phyloP scores from a whole-genome alignment of 1,140 invertebrate genomes.

The Diorhabda carinulata region DNA sequence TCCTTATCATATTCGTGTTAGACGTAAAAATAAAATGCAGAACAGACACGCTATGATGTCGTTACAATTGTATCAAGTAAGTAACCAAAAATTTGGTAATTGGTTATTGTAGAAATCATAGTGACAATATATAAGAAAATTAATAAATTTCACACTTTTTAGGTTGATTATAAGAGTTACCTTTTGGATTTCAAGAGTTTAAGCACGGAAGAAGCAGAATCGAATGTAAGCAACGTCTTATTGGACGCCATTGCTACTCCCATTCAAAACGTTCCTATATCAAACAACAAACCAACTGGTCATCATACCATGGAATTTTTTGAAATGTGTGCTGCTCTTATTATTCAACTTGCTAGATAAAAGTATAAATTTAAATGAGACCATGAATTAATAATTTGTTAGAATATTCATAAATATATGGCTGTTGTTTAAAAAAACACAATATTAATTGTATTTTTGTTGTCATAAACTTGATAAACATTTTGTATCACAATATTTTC shows the following conservation, averaged over 20 bases:
- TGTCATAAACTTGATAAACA: no score
- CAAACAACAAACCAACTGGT: slow-evolving; percentile 50
- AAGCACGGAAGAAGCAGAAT: slow-evolving; percentile 70
- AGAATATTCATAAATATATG: no score
- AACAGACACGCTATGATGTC: slow-evolving; percentile 93
- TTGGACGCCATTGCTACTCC: slow-evolving; percentile 44
- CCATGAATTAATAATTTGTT: not conserved
- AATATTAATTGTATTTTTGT: no score
- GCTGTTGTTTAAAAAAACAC: no score
- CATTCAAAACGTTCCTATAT: slow-evolving; percentile 46
- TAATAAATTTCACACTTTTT: slow-evolving; percentile 10
- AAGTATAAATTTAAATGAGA: not conserved
- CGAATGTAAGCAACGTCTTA: slow-evolving; percentile 55
- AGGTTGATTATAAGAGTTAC: slow-evolving; percentile 95
- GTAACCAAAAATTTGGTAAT: slow-evolving; percentile 6
- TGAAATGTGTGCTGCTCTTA: slow-evolving; percentile 98
- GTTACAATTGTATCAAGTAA: slow-evolving; percentile 89
- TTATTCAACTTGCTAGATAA: slow-evolving; percentile 94
- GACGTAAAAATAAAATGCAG: slow-evolving; percentile 79
- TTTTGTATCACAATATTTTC: no score
- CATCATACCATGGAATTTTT: slow-evolving; percentile 99
- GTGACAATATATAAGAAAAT: not conserved
- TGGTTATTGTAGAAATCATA: not conserved
- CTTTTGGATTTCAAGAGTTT: slow-evolving; percentile 96
- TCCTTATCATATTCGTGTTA: slow-evolving; percentile 89